phyloP scores from a whole-genome alignment of 2,888 invertebrate genomes.

The Escarpia spicata region DNA sequence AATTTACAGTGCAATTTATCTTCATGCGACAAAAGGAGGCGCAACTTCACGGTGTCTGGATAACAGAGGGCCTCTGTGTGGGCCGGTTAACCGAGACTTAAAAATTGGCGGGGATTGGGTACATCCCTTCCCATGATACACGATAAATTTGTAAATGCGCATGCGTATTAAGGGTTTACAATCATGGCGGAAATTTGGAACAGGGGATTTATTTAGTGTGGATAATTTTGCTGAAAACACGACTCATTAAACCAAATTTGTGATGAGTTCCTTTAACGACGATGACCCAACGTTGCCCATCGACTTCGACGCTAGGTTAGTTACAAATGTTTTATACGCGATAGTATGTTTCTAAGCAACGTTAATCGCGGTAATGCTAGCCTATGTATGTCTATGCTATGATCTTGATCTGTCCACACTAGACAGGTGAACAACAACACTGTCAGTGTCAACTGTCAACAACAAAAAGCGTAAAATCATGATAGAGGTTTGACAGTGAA shows the following conservation, averaged over 20 bases:
- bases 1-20: neutral
- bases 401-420: neutral
- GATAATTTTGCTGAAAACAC: neutral
- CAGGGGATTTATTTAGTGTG: neutral
- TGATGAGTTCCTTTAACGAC: neutral
- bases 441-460: too few relatives aligned
- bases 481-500: neutral
- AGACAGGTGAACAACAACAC: too few relatives aligned
- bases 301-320: slow-evolving; percentile 13
- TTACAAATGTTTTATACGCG: neutral
- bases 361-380: neutral
- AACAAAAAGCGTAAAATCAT: neutral
- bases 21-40: neutral
- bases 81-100: too few relatives aligned
- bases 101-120: slow-evolving; percentile 3
- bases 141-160: neutral
- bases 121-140: neutral
- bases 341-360: slow-evolving; percentile 5
- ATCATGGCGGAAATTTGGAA: slow-evolving; percentile 16
- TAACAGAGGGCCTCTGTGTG: neutral
- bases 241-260: neutral
- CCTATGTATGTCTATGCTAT: neutral
- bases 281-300: neutral
- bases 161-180: slow-evolving; percentile 11
- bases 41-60: neutral